These are phyloP conservation scores for Lacanobia wlatinum DNA, from an alignment of 2,888 invertebrate genomes.

Conservation along the genomic window DNA sequence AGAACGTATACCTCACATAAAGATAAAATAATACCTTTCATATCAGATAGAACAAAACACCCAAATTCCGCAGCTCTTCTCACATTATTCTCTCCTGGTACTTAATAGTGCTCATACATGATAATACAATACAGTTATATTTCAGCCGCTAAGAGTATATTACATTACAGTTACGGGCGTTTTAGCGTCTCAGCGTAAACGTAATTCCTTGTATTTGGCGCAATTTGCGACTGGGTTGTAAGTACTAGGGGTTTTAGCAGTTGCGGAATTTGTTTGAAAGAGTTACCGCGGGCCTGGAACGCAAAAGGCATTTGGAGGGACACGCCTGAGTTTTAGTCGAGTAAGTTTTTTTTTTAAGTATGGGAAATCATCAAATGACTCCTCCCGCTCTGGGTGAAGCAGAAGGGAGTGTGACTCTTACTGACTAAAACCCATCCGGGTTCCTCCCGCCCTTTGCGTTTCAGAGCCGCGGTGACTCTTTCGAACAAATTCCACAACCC, in stretches of 20 bases:
- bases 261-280: too few relatives aligned
- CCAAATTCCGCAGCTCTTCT: conserved; percentile 20
- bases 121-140: conserved; percentile 63
- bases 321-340: too few relatives aligned
- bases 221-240: conserved; percentile 65
- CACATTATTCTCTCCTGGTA: conserved; percentile 52
- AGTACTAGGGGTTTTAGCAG: conserved; percentile 56
- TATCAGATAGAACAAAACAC: conserved; percentile 25
- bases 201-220: conserved; percentile 70
- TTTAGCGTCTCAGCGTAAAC: conserved; percentile 74
- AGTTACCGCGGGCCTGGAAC: too few relatives aligned
- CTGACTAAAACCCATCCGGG: too few relatives aligned
- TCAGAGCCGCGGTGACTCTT: too few relatives aligned
- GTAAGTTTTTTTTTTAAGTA: too few relatives aligned
- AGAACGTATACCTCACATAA: neutral
- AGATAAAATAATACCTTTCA: conserved; percentile 21
- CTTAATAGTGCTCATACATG: conserved; percentile 57
- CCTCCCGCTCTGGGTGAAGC: too few relatives aligned
- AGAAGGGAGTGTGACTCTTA: too few relatives aligned
- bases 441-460: too few relatives aligned
- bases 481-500: too few relatives aligned
- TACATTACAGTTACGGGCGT: conserved; percentile 69
- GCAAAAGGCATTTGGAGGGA: too few relatives aligned
- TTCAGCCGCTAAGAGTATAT: conserved; percentile 72
- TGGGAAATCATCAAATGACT: too few relatives aligned